A percentile compares a stretch with the other conserved stretches of the same genome.
phyloP scores from a whole-genome alignment of 1,140 invertebrate species.

The Meloidogyne chitwoodi region DNA sequence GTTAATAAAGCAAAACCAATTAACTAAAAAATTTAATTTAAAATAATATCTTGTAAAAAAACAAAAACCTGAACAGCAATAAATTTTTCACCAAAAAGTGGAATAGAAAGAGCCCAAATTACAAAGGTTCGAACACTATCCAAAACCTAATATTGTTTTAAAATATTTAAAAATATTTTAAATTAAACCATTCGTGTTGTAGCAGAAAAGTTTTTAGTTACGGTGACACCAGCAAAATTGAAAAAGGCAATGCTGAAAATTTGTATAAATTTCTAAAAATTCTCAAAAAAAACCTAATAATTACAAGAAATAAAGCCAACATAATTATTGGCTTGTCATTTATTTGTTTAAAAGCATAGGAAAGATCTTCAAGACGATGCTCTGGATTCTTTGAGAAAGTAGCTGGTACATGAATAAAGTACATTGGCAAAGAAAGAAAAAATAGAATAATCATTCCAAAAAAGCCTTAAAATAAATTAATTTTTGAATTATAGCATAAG shows the following conservation, averaged over 20 bases:
- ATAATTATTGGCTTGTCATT: constrained; percentile 28
- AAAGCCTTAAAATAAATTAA: constrained; percentile 30
- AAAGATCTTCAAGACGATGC: constrained; percentile 41
- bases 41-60: not conserved
- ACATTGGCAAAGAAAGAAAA: constrained; percentile 46
- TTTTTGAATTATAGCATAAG: not conserved
- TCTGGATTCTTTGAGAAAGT: constrained; percentile 45
- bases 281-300: constrained; percentile 59
- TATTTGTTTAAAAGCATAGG: constrained; percentile 44
- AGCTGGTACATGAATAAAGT: constrained; percentile 44
- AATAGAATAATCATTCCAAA: constrained; percentile 43
- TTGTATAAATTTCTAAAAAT: constrained; percentile 2
- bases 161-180: not conserved
- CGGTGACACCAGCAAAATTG: constrained; percentile 88
- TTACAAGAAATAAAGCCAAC: constrained; percentile 41
- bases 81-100: constrained; percentile 74
- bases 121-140: constrained; percentile 82
- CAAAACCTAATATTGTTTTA: constrained; percentile 60
- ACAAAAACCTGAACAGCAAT: constrained; percentile 64
- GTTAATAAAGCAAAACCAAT: constrained; percentile 44
- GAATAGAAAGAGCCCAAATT: constrained; percentile 78
- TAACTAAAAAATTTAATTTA: constrained; percentile 29
- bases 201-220: constrained; percentile 76
- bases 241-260: constrained; percentile 83
- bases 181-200: constrained; percentile 35